Conservation (phyloP, 2,113 vertebrate genomes). For the Nicator chloris region DNA sequence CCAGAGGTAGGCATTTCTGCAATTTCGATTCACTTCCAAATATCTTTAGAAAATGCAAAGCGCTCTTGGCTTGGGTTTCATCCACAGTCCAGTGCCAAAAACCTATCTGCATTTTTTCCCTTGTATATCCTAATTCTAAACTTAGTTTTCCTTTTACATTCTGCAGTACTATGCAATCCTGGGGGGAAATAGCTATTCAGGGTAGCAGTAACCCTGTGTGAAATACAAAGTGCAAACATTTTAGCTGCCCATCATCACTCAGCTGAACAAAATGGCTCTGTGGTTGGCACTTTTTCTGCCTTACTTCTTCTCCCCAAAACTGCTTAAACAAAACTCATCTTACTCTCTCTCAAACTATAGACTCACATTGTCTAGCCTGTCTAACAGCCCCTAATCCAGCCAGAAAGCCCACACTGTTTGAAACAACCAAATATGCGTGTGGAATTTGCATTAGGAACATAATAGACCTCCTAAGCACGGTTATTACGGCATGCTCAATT, state of each 20-base stretch:
- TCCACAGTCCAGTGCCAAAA: constrained; percentile 55
- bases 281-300: neutral
- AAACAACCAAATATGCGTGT: constrained; percentile 55
- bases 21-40: constrained; percentile 75
- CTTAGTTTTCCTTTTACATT: constrained; percentile 68
- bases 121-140: constrained; percentile 73
- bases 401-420: constrained; percentile 30
- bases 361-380: constrained; percentile 26
- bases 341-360: neutral
- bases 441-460: constrained; percentile 64
- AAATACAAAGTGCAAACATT: constrained; percentile 39
- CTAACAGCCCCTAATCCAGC: constrained; percentile 8
- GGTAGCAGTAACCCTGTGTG: constrained; percentile 25
- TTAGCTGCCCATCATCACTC: constrained; percentile 1
- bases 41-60: constrained; percentile 73
- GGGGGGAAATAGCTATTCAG: constrained; percentile 41
- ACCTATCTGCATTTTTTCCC: constrained; percentile 70
- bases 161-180: constrained; percentile 12
- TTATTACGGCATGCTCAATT: constrained; percentile 37
- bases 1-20: constrained; percentile 79
- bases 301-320: neutral
- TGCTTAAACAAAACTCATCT: neutral
- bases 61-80: constrained; percentile 53
- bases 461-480: constrained; percentile 20
- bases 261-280: constrained; percentile 22